phyloP scores from a whole-genome alignment of 2,113 vertebrate species.

The Pachypanchax playfairii region DNA sequence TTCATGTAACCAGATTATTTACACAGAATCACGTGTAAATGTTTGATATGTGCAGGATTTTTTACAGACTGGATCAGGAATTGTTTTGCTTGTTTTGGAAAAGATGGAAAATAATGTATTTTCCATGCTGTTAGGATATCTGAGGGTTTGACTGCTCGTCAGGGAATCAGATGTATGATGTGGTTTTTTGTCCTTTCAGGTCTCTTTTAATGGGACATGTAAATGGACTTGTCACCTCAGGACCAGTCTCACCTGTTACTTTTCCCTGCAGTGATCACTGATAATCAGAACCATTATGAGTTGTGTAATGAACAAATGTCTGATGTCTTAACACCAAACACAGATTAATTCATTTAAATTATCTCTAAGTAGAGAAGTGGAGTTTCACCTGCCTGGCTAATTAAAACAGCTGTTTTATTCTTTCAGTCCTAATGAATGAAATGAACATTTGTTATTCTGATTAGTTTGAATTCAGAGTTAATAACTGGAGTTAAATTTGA shows the following conservation, averaged over 20 bases:
- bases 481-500: too few relatives aligned
- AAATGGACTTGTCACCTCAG: neutral
- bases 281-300: constrained; percentile 1
- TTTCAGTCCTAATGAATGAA: too few relatives aligned
- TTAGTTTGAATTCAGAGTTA: too few relatives aligned
- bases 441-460: too few relatives aligned
- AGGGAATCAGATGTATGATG: neutral
- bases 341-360: neutral
- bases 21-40: neutral
- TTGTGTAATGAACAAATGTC: neutral
- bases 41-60: neutral
- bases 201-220: neutral
- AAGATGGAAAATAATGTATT: neutral
- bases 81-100: neutral
- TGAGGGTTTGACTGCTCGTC: neutral
- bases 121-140: neutral
- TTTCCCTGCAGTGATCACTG: neutral
- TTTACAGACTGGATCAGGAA: neutral
- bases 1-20: neutral
- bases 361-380: neutral
- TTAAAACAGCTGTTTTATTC: too few relatives aligned
- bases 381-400: too few relatives aligned
- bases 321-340: neutral
- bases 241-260: neutral
- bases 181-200: neutral